Base-by-base conservation (phyloP, 2,113 vertebrate genomes). In the Rhinichthys klamathensis region DNA sequence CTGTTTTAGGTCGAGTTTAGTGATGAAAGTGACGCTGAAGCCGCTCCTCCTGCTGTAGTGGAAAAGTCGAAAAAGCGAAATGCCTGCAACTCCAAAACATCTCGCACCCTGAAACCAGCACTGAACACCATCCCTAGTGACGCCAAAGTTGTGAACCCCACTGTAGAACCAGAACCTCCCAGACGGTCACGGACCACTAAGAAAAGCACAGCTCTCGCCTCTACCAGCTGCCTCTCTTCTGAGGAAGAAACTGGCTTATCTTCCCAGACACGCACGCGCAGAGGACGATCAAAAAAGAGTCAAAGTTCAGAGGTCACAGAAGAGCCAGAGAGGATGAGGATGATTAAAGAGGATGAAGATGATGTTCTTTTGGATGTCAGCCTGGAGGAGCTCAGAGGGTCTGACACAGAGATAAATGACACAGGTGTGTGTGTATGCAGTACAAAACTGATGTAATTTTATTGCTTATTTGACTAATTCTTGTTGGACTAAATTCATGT, bases 11-110 rank as follows among this genome's bases (percentile, higher is more conserved):
- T 97, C 85, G 94, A 90, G 0, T 99, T 98, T 87, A 98, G 96
- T 0, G 97, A 98, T 35, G 96, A 97, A 90, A 97, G 97, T 3
- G 97, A 97, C 46, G 0, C 84, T 0, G 97, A 98, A 87, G 88
- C 91, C 0, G 32, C 35, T 46, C 49, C 84, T 69, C 83, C 84
- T 60, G 35, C 69, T 25, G 88, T 84, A 67, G 84, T 56, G 83
- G 82, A 74, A 65, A 87, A 83, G 75, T 30, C 79, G 6, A 91
- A 90, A 86, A 93, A 88, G 15, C 75, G 41, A 72, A 72, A 85
- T 4, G 35, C 89, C 0, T 27, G 87, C 10, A 87, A 78, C 84
- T 90, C 85, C 84, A 87, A 84, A 83, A 25, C 80, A 58, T 9
- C 54, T 38, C 13, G 87, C 12, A 30, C 23, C n/a, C 56, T 91